Conservation (phyloP, 2,797 vertebrate species). For the Toxotes lorentzi region DNA sequence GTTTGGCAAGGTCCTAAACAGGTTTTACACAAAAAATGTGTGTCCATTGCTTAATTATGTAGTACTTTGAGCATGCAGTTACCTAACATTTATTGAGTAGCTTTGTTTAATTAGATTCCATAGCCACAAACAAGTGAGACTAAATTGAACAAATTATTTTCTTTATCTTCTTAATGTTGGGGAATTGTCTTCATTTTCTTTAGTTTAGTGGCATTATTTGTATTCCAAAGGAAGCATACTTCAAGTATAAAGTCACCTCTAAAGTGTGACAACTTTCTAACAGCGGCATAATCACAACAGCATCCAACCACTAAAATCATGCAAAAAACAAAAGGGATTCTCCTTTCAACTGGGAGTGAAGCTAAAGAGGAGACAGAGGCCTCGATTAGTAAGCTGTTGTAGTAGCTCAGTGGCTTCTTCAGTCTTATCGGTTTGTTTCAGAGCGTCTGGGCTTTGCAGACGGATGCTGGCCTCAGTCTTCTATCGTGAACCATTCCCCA, state of each 20-base stretch:
- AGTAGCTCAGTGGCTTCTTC: conserved; percentile 29
- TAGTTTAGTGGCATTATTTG: conserved; percentile 21
- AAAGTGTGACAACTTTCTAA: conserved; percentile 40
- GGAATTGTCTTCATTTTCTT: conserved; percentile 11
- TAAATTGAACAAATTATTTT: conserved; percentile 26
- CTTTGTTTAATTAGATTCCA: conserved; percentile 12
- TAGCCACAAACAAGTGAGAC: conserved; percentile 1
- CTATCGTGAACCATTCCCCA: conserved; percentile 25
- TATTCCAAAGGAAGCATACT: conserved; percentile 21
- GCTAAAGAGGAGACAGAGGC: conserved; percentile 37
- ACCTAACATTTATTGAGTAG: conserved; percentile 13
- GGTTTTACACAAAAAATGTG: conserved; percentile 41
- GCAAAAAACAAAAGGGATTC: conserved; percentile 52
- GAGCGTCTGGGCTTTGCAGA: conserved; percentile 46
- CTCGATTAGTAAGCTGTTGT: conserved; percentile 55
- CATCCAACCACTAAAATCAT: conserved; percentile 20
- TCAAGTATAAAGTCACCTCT: conserved; percentile 48
- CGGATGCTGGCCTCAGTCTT: conserved; percentile 30
- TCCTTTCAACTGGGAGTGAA: conserved; percentile 37
- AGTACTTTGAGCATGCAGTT: conserved; percentile 15
- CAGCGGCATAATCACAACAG: conserved; percentile 16
- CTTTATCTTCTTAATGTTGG: conserved; percentile 6
- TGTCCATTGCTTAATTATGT: conserved; percentile 47
- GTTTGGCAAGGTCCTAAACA: conserved; percentile 35
- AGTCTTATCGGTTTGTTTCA: conserved; percentile 67